Base-by-base conservation (phyloP, 2,113 vertebrate species). In the Psophia crepitans region DNA sequence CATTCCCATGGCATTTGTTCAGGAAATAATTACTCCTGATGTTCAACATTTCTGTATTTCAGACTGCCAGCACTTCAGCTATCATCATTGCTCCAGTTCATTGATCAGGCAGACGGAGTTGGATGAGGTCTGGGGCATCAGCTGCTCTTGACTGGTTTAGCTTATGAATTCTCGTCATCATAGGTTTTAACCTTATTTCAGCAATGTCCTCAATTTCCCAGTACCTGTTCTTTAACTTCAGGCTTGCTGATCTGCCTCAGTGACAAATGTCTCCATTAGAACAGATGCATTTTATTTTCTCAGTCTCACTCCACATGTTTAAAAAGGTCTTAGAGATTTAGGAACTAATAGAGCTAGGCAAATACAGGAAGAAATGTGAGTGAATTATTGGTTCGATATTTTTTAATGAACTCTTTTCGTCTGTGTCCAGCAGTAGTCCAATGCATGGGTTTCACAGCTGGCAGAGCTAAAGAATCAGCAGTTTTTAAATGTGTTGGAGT, bases 281-380 rank as follows among this genome's bases (percentile, higher is more conserved):
- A 91, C 23, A 83, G 73, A 94, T 90, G 85, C 30, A 74, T 77
- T 96, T 88, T 91, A 94, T 96, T 96, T 95, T 91, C 88, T 89
- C 75, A 74, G 49, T 86, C 84, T 88, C 68, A 39, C n/a, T 93
- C 48, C 77, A 86, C 74, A 32, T 81, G 58, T 86, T 93, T 94
- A 60, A 92, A 90, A 89, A 90, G 66, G 28, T 96, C 73, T 93
- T 87, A 80, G 63, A 92, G 70, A 90, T 92, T 93, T 83, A 92
- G 87, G 66, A 84, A 89, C 65, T 92, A 87, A 94, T 33, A 87
- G 69, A 97, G 32, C 56, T 95, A 92, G n/a, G 80, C 54, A 94
- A 97, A 96, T 91, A 87, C 23, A 91, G 65, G 14, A 82, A 93
- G 84, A 93, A 84, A 87, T 84, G 61, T 79, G 92, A 95, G 37